Evolutionary conservation across 2,888 invertebrate genomes (phyloP).

Genomic region (Campopleginae sp.): DNA sequence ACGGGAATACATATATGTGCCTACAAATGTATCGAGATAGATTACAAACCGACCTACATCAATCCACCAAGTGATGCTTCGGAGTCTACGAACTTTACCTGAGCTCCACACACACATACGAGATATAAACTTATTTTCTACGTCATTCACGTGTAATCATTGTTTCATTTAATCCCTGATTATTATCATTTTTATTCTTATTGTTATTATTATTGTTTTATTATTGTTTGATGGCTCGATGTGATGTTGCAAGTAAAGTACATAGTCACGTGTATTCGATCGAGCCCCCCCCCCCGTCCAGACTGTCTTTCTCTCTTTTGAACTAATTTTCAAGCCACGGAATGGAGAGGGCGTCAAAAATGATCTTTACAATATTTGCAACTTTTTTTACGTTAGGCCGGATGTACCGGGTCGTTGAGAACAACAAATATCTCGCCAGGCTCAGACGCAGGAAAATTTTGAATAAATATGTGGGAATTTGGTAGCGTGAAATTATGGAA

Average conservation of each 20-base stretch:
- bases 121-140: background rate
- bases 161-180: background rate
- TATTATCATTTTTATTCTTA: background rate
- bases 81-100: constrained; percentile 56
- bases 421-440: background rate
- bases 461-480: background rate
- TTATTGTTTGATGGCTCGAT: background rate
- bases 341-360: background rate
- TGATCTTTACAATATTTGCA: background rate
- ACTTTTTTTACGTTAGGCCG: background rate
- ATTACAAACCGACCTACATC: constrained; percentile 81
- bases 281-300: constrained; percentile 13
- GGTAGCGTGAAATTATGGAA: background rate
- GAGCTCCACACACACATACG: constrained; percentile 14
- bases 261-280: constrained; percentile 37
- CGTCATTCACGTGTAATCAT: background rate
- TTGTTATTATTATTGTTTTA: background rate
- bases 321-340: background rate
- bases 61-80: constrained; percentile 67
- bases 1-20: constrained; percentile 60
- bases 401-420: background rate
- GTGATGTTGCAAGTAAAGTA: background rate
- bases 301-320: background rate
- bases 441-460: background rate
- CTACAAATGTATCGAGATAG: constrained; percentile 73